Conservation (phyloP, 2,113 vertebrate genomes). For the Sander vitreus region DNA sequence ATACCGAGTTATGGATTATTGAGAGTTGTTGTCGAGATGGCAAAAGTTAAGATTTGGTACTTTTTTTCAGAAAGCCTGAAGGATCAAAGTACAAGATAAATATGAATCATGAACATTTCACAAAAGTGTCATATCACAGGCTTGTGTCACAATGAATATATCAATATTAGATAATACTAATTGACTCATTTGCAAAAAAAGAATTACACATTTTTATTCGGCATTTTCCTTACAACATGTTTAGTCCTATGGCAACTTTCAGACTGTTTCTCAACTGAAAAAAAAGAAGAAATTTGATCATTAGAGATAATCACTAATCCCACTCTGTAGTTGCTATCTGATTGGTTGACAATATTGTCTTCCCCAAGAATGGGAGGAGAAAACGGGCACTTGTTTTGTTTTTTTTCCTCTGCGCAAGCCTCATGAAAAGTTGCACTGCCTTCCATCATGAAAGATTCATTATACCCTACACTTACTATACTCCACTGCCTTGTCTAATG, state of each 20-base stretch:
- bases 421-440: background rate
- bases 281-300: background rate
- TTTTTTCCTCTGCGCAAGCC: background rate
- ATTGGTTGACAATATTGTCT: background rate
- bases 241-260: background rate
- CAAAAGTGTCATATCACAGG: background rate
- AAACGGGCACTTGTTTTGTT: background rate
- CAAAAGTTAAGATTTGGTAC: background rate
- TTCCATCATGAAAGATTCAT: background rate
- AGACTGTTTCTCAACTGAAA: background rate
- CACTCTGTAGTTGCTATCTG: background rate
- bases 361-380: background rate
- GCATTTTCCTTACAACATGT: background rate
- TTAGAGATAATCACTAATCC: background rate
- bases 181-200: background rate
- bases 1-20: slow-evolving; percentile 1
- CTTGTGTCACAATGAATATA: background rate
- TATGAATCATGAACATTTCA: background rate
- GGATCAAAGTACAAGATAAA: background rate
- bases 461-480: background rate
- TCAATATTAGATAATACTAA: background rate
- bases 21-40: background rate
- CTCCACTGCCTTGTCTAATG: background rate
- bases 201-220: background rate
- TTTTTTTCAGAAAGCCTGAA: background rate